Evolutionary conservation across 2,113 vertebrate genomes (phyloP).

Genomic region (Petromus typicus): DNA sequence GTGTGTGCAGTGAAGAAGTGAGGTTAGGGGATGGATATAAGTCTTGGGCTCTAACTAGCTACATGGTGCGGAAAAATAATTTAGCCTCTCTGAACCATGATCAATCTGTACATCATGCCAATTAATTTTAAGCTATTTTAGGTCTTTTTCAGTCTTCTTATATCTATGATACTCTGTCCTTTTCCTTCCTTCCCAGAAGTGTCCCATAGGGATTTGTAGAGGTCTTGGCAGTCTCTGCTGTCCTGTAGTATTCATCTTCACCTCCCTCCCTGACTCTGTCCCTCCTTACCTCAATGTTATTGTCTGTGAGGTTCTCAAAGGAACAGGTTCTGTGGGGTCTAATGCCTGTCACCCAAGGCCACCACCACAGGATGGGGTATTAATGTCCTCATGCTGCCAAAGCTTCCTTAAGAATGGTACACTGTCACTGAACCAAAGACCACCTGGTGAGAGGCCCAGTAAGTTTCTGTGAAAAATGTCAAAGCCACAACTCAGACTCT

Average conservation of each 20-base stretch:
- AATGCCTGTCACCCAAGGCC: background rate
- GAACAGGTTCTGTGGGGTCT: background rate
- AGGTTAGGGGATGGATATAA: background rate
- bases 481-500: background rate
- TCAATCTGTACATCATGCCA: background rate
- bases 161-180: background rate
- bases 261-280: background rate
- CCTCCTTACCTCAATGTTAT: background rate
- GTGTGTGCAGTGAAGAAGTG: background rate
- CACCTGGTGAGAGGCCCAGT: background rate
- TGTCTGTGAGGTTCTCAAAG: background rate
- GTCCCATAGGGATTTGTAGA: background rate
- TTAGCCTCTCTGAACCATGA: background rate
- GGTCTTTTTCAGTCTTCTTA: background rate
- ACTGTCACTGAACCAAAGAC: background rate
- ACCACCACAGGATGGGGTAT: fast-evolving
- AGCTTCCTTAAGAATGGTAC: background rate
- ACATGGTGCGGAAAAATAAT: background rate
- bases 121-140: background rate
- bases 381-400: background rate
- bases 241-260: background rate
- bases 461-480: background rate
- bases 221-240: background rate
- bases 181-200: background rate
- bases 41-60: background rate